Percentiles rank a stretch among this genome's conserved stretches.
phyloP scores from a whole-genome alignment of 2,113 vertebrate species.

The Protobothrops mucrosquamatus region DNA sequence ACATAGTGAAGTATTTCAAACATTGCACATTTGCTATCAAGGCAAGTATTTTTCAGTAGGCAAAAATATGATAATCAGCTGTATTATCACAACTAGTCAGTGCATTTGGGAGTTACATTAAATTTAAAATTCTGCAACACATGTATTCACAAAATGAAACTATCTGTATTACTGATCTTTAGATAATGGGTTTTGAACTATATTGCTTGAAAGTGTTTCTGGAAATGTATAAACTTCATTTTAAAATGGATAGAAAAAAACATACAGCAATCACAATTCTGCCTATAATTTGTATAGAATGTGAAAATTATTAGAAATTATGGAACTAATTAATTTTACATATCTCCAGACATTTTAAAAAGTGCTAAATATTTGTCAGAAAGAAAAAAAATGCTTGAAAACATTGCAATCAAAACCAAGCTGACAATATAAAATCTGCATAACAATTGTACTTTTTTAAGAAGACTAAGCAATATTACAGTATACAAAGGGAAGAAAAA shows the following conservation, averaged over 20 bases:
- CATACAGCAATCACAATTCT: not conserved
- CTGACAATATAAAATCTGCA: not conserved
- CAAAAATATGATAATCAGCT: not conserved
- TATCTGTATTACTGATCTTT: not conserved
- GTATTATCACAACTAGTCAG: not conserved
- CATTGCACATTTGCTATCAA: not conserved
- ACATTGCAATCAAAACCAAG: not conserved
- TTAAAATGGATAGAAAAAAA: not conserved
- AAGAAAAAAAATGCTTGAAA: not conserved
- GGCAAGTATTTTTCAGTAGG: not conserved
- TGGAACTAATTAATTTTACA: not conserved
- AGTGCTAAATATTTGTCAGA: not conserved
- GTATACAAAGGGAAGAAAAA: not conserved
- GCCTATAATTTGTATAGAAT: not conserved
- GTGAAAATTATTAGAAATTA: not conserved
- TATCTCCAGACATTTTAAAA: not conserved
- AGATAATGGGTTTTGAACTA: not conserved
- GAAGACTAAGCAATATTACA: not conserved
- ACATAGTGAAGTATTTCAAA: not conserved
- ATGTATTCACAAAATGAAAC: not conserved
- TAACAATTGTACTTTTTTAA: not conserved
- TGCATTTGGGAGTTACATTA: not conserved
- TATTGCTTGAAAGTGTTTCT: not conserved
- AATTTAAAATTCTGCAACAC: not conserved
- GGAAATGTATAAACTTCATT: not conserved